Conservation (phyloP, 2,888 invertebrate species). For the Elysia crispata region DNA sequence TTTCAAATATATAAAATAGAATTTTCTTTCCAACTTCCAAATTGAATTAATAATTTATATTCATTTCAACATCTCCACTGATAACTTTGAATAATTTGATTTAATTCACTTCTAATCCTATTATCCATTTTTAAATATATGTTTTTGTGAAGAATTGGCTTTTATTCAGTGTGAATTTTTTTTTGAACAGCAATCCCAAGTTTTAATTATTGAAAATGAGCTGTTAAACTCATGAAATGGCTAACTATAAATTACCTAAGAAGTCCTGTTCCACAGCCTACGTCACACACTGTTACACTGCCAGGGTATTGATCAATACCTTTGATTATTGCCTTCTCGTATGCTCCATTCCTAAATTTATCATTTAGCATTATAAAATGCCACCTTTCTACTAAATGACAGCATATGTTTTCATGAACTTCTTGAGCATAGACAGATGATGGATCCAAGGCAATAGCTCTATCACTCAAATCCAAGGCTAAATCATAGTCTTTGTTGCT, state of each 20-base stretch:
- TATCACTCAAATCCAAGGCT: slow-evolving; percentile 3
- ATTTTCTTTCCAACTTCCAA: no score
- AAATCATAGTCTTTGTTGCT: slow-evolving; percentile 13
- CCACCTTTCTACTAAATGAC: slow-evolving; percentile 86
- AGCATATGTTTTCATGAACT: slow-evolving; percentile 84
- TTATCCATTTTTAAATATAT: no score
- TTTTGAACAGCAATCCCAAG: no score
- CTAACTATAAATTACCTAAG: slow-evolving; percentile 78
- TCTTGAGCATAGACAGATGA: slow-evolving; percentile 77
- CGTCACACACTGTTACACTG: slow-evolving; percentile 81
- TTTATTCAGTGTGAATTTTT: no score
- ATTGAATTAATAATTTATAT: no score
- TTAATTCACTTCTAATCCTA: no score
- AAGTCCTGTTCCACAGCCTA: slow-evolving; percentile 88
- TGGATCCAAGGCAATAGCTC: slow-evolving; percentile 29
- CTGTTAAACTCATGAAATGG: not conserved
- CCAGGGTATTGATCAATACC: slow-evolving; percentile 73
- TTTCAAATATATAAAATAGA: no score
- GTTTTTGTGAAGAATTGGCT: no score
- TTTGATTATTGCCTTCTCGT: slow-evolving; percentile 82
- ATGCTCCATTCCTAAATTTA: slow-evolving; percentile 83
- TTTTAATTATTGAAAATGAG: no score
- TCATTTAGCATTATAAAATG: slow-evolving; percentile 91
- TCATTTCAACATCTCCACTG: no score
- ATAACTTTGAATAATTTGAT: no score